phyloP scores from a whole-genome alignment of 2,113 vertebrate species.

The Eclectus roratus region DNA sequence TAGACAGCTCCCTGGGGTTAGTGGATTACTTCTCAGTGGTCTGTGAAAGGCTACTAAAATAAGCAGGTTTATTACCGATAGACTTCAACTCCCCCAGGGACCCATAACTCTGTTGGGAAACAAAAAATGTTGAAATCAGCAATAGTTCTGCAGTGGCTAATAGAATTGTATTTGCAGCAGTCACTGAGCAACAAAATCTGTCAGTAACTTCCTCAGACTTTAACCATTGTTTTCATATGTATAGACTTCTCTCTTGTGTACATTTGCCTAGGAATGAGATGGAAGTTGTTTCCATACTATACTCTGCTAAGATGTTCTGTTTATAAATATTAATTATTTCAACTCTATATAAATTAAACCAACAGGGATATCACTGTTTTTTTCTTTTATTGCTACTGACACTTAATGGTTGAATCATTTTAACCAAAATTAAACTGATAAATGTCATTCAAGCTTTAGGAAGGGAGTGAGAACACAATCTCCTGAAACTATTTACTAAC shows the following conservation, averaged over 20 bases:
- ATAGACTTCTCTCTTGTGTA: not conserved
- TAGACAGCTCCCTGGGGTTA: not conserved
- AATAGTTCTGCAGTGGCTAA: not conserved
- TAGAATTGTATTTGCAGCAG: not conserved
- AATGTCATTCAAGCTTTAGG: not conserved
- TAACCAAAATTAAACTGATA: not conserved
- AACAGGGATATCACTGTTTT: not conserved
- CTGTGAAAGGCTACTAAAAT: not conserved
- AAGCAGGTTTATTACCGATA: not conserved
- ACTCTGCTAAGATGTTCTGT: not conserved
- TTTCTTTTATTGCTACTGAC: not conserved
- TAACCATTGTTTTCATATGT: not conserved
- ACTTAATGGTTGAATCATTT: not conserved
- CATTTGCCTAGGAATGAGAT: not conserved
- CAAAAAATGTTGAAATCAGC: not conserved
- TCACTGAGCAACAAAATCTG: not conserved
- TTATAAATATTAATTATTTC: not conserved
- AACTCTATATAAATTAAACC: not conserved
- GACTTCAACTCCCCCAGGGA: not conserved
- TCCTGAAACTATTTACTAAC: not conserved
- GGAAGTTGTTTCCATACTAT: not conserved
- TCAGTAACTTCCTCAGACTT: not conserved
- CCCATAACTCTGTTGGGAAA: not conserved
- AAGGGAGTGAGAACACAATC: not conserved
- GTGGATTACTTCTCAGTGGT: not conserved